Base-by-base conservation (phyloP, 92 coral and sea anemone species). In the Umimayanthus chanpuru region DNA sequence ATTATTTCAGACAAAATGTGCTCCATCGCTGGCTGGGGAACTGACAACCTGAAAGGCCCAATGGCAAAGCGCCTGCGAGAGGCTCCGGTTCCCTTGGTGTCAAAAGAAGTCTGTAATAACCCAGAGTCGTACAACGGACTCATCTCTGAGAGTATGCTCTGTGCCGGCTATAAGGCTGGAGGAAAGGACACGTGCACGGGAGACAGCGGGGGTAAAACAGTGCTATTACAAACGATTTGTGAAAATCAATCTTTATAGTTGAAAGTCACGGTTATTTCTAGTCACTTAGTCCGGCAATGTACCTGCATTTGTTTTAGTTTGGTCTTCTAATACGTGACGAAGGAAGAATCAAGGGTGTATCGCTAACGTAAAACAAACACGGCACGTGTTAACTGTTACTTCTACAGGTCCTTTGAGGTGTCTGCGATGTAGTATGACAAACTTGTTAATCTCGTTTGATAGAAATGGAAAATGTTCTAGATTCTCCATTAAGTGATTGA, bases 1-100 rank as follows among this genome's bases (percentile, higher is more conserved):
- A 32, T 65, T 80, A 9, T 61, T 81, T 28, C 83, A 96, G 99
- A 92, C 79, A 95, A 88, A 53, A 85, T 94, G 88, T 96, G 99
- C 82, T 95, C 96, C 80, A 96, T 95, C 29, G 99, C 99, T 20
- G 99, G 99, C 12, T 96, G 99, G 99, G 99, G 99, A 1, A 96
- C 89, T n/a, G 89, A 92, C 58, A 91, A 88, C 47, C 81, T 95
- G 9, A 92, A 93, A 68, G 95, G 96, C 26, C 92, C 98, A 14
- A 41, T 84, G 67, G 94, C 91, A 29, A 90, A 90, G 40, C 91
- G 91, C 78, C 93, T 96, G 18, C 96, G 94, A 38, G 98, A 95
- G 64, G 96, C 94, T 30, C 90, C 96, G 1, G 88, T 96, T 20
- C 99, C 99, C 14, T 76, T 96, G 86, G 97, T 93, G 76, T 91